These are phyloP conservation scores for Eurytoma californica DNA, from an alignment of 2,888 invertebrate species.

Conservation along the genomic window DNA sequence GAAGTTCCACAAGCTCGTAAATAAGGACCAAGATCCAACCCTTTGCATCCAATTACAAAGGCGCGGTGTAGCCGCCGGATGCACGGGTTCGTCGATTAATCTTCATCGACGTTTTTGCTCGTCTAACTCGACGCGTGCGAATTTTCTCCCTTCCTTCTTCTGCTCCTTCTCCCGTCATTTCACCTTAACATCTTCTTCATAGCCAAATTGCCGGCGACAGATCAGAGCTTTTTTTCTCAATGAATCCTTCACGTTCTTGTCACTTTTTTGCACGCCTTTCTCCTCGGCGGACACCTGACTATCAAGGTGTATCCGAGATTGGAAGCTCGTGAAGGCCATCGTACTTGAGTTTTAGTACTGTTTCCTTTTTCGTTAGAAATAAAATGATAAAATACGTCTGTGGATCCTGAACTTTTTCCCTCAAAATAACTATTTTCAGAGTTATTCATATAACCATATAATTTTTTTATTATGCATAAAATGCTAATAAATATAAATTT, in stretches of 20 bases:
- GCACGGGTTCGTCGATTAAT: slow-evolving; percentile 42
- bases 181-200: neutral
- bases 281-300: neutral
- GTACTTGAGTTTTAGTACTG: too few relatives aligned
- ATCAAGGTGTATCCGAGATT: neutral
- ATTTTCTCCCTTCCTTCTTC: slow-evolving; percentile 19
- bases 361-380: too few relatives aligned
- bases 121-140: neutral
- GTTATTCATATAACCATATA: too few relatives aligned
- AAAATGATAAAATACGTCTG: too few relatives aligned
- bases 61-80: neutral
- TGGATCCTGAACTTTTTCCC: too few relatives aligned
- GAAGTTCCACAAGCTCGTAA: slow-evolving; percentile 21
- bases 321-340: too few relatives aligned
- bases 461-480: too few relatives aligned
- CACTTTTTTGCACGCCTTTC: slow-evolving; percentile 39
- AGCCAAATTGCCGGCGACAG: neutral
- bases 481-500: too few relatives aligned
- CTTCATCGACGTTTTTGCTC: slow-evolving; percentile 28
- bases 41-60: slow-evolving; percentile 42
- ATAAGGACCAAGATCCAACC: slow-evolving; percentile 14
- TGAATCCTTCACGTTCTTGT: slow-evolving; percentile 19
- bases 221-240: slow-evolving; percentile 4
- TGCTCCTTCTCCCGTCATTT: slow-evolving; percentile 2
- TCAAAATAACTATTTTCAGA: too few relatives aligned